Evolutionary conservation across 1,140 invertebrate species (phyloP), one percentile per base, ranked within the genome.

Genomic region (Pseudomyrmex dendroicus): DNA sequence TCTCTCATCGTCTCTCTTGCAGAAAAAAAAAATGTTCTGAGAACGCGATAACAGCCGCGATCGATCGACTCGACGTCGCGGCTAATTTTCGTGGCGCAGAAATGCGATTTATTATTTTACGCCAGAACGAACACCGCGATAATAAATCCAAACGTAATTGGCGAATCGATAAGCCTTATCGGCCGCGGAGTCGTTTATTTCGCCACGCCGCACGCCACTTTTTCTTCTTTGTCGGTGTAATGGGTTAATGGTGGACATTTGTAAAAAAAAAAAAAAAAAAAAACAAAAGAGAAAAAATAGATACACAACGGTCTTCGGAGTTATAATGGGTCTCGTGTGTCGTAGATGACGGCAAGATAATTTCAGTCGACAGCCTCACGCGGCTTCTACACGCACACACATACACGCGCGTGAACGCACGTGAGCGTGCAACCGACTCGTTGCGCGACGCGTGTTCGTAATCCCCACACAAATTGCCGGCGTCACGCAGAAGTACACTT

Each of bases 291-390:
- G 15, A 46, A 59, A 72, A 20, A 7, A 48, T 15, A 25, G 15
- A n/a, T n/a, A n/a, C n/a, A n/a, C 76, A 87, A 88, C 77, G 83
- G 86, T 85, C 66, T 70, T 83, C 54, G 82, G n/a, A 54, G 64
- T 68, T 74, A 35, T 35, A 85, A 87, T 56, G 66, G 56, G 22
- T 61, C 15, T 0, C 57, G 83, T 85, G 56, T 52, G 70, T 63
- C 77, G 50, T 73, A 78, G 86, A 88, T 83, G 84, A 82, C 72
- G 77, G 54, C 59, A 25, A 66, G 80, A 84, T 89, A 89, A 89
- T 89, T 89, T 84, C 84, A 76, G 72, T 61, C 73, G 72, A 87
- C 74, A 67, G 56, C 44, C 54, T 48, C 66, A 25, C 66, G 50
- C 72, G 15, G 17, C 35, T 46, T 12, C 8, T 3, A 52, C 10